Base-by-base conservation (phyloP, 2,888 invertebrate genomes). In the Siphonodentalium dalli region DNA sequence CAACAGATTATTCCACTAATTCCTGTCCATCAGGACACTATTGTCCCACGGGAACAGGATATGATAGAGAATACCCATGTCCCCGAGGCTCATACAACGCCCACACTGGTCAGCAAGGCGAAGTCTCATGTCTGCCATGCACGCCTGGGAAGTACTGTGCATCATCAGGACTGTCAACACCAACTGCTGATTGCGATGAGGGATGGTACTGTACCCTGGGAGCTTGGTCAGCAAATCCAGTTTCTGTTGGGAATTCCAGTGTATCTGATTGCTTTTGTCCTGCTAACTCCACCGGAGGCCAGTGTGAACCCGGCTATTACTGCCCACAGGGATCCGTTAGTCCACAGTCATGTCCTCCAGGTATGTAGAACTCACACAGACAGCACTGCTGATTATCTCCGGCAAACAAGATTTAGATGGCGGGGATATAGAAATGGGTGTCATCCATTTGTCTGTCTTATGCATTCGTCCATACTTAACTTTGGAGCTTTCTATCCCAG, bases 181-280 rank as follows among this genome's bases (percentile, higher is more conserved):
- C 69, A 2, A 59, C 73, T 4, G 75, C 66, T 6, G 57, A 58
- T 18, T 79, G 79, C 63, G 51, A 55, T 35, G 66, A 64, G 11
- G 79, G 79, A 37, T 79, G 74, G 76, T 79, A 75, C 61, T 79
- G 79, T 63, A 52, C 69, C 6, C 45, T 71, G 13, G 78, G 74
- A n/a, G 75, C 79, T 0, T 72, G 71, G 71, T 62, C 69, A 6
- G 50, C 50, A 40, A 64, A 61, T 37, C 79, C 79, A 2, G 65
- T 70, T 13, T 75, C 75, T 38, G 66, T 69, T 18, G 75, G 71
- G 7, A 77, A 75, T 57, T 63, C 63, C 53, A 66, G 72, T n/a
- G 58, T 47, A 15, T 58, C 66, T 2, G 55, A 60, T 28, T 78
- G 78, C 58, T 68, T 60, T 67, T 78, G 77, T 48, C 65, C 72